Percentiles rank a stretch among this genome's conserved stretches.
Evolutionary conservation across 2,888 invertebrate genomes (phyloP).

Genomic region (Tetropium fuscum): DNA sequence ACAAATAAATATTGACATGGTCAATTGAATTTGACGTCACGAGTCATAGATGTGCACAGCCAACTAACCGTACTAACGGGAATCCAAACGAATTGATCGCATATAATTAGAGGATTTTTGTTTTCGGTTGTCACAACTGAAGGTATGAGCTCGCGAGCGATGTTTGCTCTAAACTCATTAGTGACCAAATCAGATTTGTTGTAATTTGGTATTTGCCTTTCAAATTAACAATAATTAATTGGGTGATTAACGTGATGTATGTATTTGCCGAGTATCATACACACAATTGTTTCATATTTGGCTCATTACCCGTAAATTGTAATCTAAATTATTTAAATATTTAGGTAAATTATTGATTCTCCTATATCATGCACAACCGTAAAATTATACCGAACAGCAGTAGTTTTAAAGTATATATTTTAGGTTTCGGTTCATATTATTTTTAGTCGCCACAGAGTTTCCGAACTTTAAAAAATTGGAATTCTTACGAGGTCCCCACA

Average conservation of each 20-base stretch:
- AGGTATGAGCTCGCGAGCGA: slow-evolving; percentile 50
- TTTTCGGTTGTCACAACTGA: slow-evolving; percentile 51
- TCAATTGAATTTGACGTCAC: slow-evolving; percentile 47
- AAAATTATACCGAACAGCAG: no score
- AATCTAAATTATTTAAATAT: slow-evolving; percentile 28
- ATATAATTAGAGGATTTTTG: slow-evolving; percentile 60
- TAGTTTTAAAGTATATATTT: no score
- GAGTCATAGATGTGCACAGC: slow-evolving; percentile 51
- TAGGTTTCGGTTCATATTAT: no score
- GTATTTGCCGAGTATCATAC: slow-evolving; percentile 50
- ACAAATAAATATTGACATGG: not conserved
- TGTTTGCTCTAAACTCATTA: slow-evolving; percentile 65
- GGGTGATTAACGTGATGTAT: slow-evolving; percentile 64
- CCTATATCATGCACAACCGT: no score
- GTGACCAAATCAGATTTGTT: slow-evolving; percentile 63
- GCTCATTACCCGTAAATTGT: slow-evolving; percentile 47
- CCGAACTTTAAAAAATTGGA: no score
- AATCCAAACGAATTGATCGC: slow-evolving; percentile 53
- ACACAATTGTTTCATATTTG: slow-evolving; percentile 42
- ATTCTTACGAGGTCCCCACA: no score
- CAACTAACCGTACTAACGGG: slow-evolving; percentile 24
- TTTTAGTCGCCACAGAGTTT: no score
- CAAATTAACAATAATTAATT: slow-evolving; percentile 66
- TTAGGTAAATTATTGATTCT: no score
- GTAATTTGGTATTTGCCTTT: slow-evolving; percentile 64